Conservation (phyloP, 2,113 vertebrate species). For the Phocoena sinus region DNA sequence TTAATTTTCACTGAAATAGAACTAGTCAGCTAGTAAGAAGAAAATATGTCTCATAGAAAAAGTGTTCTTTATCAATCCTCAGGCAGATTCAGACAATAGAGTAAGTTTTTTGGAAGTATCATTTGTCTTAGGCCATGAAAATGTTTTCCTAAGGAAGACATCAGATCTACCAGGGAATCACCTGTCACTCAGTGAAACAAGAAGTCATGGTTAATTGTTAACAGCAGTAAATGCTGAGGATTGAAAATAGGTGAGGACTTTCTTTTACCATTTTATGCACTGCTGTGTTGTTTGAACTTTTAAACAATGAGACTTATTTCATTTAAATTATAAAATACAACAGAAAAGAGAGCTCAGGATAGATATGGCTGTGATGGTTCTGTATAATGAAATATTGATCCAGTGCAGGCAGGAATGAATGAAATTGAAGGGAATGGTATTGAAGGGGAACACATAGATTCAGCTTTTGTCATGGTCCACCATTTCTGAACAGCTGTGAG, state of each 20-base stretch:
- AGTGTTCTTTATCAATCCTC: background rate
- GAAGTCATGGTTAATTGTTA: background rate
- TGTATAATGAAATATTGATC: background rate
- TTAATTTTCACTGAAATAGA: background rate
- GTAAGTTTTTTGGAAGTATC: background rate
- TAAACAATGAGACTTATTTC: background rate
- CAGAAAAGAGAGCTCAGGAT: background rate
- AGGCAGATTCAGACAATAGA: background rate
- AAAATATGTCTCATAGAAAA: background rate
- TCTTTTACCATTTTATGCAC: background rate
- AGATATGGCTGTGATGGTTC: background rate
- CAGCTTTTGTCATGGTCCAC: background rate
- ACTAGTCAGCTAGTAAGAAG: background rate
- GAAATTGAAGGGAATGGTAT: no score
- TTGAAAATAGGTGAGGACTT: background rate
- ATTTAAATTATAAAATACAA: background rate
- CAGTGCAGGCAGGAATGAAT: background rate
- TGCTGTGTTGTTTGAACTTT: background rate
- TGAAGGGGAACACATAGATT: accelerated
- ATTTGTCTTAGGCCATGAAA: background rate
- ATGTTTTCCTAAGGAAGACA: background rate
- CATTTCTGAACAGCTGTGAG: background rate
- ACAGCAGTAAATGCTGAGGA: background rate
- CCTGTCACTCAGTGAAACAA: background rate
- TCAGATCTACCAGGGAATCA: background rate